Percentiles rank a stretch among this genome's conserved stretches.
phyloP scores from a whole-genome alignment of 2,113 vertebrate species.

The Illadopsis cleaveri region DNA sequence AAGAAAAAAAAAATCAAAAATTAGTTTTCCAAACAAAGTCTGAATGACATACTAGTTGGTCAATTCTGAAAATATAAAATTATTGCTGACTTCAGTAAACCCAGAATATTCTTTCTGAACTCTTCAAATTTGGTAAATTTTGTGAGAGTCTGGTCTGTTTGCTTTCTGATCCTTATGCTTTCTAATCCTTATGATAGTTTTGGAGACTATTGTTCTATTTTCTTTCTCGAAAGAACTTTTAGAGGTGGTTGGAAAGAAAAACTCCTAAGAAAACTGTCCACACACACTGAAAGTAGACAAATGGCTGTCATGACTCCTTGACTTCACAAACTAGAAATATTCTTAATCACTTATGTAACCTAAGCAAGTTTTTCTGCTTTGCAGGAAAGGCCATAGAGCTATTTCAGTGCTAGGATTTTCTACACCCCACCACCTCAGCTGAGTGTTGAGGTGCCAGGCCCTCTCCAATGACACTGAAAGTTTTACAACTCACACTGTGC shows the following conservation, averaged over 20 bases:
- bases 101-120: background rate
- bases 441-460: background rate
- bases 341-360: fast-evolving
- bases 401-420: background rate
- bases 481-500: background rate
- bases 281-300: background rate
- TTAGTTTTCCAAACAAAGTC: background rate
- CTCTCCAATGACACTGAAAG: background rate
- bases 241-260: background rate
- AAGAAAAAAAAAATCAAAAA: background rate
- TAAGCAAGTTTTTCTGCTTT: background rate
- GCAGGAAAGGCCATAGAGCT: background rate
- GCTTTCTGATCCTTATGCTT: background rate
- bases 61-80: background rate
- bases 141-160: background rate
- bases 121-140: background rate
- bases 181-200: background rate
- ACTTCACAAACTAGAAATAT: background rate
- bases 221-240: background rate
- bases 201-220: background rate
- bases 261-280: background rate
- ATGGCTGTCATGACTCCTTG: background rate
- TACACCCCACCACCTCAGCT: background rate
- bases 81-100: background rate
- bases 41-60: background rate